Evolutionary conservation across 1,140 invertebrate species (phyloP).

Genomic region (Temnothorax longispinosus): DNA sequence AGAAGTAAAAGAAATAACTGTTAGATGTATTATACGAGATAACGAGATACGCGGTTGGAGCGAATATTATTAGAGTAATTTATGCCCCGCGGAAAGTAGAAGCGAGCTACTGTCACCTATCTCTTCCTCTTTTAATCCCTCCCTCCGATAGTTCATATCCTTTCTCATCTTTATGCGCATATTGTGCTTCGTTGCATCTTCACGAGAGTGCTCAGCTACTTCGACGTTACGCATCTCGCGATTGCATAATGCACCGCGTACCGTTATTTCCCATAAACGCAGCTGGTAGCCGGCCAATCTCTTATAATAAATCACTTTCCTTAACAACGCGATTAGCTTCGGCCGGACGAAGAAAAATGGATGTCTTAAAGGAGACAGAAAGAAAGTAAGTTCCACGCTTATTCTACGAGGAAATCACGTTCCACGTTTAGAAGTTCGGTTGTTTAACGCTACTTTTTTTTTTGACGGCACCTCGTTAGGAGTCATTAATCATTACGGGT

Average conservation of each 20-base stretch:
- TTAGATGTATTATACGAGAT: not conserved
- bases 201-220: constrained; percentile 5
- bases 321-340: constrained; percentile 39
- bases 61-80: constrained; percentile 35
- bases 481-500: constrained; percentile 30
- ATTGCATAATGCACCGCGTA: constrained; percentile 46
- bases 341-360: constrained; percentile 29
- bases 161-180: constrained; percentile 55
- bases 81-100: constrained; percentile 34
- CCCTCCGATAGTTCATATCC: constrained; percentile 13
- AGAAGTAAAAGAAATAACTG: not conserved
- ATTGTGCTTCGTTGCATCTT: constrained; percentile 41
- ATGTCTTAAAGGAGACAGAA: constrained; percentile 23
- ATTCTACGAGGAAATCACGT: not conserved
- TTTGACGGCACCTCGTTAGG: constrained; percentile 16
- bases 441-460: constrained; percentile 23
- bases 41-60: constrained; percentile 2
- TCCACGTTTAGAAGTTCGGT: constrained; percentile 17
- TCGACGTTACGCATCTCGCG: constrained; percentile 41
- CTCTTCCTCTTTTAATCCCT: constrained; percentile 16
- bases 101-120: constrained; percentile 36
- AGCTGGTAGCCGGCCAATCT: constrained; percentile 38
- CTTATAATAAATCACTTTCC: constrained; percentile 57
- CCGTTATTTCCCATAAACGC: constrained; percentile 48
- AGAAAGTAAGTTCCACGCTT: not conserved